Conservation (phyloP, 1,140 invertebrate genomes). For the Penaeus japonicus region DNA sequence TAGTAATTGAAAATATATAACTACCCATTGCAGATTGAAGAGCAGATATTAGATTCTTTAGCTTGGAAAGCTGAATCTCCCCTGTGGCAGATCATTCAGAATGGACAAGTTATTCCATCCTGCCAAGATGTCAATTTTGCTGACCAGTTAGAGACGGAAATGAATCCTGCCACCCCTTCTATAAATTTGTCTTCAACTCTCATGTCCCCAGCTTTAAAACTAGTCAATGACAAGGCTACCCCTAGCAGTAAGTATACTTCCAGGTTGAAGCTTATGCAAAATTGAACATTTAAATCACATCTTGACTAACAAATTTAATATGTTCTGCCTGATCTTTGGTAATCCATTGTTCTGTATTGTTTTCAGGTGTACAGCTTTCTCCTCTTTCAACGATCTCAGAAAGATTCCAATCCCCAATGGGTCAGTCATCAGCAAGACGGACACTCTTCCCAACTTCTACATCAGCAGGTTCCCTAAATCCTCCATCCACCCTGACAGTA, state of each 20-base stretch:
- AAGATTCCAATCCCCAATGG: slow-evolving; percentile 42
- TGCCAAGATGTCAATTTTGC: slow-evolving; percentile 74
- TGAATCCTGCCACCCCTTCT: slow-evolving; percentile 36
- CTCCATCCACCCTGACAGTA: neutral
- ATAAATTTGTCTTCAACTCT: slow-evolving; percentile 4
- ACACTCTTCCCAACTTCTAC: slow-evolving; percentile 36
- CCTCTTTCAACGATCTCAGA: slow-evolving; percentile 45
- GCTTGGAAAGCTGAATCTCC: slow-evolving; percentile 90
- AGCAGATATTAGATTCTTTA: slow-evolving; percentile 91
- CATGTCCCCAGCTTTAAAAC: slow-evolving; percentile 38
- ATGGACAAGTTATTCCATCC: slow-evolving; percentile 70
- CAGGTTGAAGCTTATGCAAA: neutral
- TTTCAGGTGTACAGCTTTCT: slow-evolving; percentile 45
- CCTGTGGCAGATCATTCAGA: slow-evolving; percentile 81
- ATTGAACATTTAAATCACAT: neutral
- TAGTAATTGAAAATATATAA: neutral
- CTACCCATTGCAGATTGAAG: slow-evolving; percentile 78
- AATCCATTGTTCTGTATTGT: neutral
- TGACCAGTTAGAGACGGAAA: slow-evolving; percentile 62
- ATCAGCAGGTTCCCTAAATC: neutral
- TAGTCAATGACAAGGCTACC: slow-evolving; percentile 45
- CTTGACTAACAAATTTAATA: too few species aligned
- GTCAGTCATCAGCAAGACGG: slow-evolving; percentile 41
- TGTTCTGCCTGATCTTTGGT: neutral
- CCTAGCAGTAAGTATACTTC: slow-evolving; percentile 33